Evolutionary conservation across 2,797 vertebrate genomes (phyloP).

Genomic region (Oreonectes daqikongensis): DNA sequence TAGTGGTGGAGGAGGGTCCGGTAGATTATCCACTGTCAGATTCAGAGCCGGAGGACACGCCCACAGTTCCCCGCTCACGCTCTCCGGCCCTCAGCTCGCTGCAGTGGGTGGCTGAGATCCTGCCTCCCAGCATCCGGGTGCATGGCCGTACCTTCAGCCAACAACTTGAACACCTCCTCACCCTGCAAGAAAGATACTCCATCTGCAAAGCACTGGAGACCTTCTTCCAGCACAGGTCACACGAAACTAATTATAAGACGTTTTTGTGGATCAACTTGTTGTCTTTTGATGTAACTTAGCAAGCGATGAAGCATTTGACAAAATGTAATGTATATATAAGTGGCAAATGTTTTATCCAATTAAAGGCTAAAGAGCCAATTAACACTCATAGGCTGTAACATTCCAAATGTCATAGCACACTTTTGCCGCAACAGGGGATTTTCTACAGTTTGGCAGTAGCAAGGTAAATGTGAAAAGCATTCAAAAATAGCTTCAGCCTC

Average conservation of each 20-base stretch:
- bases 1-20: constrained; percentile 92
- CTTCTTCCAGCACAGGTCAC: constrained; percentile 97
- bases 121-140: constrained; percentile 94
- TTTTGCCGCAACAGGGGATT: constrained; percentile 25
- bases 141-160: constrained; percentile 95
- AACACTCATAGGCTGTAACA: constrained; percentile 18
- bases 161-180: constrained; percentile 95
- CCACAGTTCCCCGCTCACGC: constrained; percentile 67
- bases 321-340: neutral
- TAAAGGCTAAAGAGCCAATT: constrained; percentile 20
- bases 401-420: constrained; percentile 33
- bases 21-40: constrained; percentile 83
- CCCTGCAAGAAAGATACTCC: constrained; percentile 88
- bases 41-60: constrained; percentile 82
- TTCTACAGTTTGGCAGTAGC: constrained; percentile 20
- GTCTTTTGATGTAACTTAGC: neutral
- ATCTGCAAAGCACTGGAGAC: constrained; percentile 93
- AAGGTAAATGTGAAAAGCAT: constrained; percentile 41
- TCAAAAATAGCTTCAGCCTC: constrained; percentile 56
- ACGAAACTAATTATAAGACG: too few relatives aligned
- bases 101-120: constrained; percentile 97
- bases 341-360: constrained; percentile 15
- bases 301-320: neutral
- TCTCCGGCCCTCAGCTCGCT: constrained; percentile 92
- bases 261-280: neutral